A percentile compares a stretch with the other conserved stretches of the same genome.
These are phyloP conservation scores for Hydractinia echinata DNA, from an alignment of 30 jellyfish, hydroid and myxozoan genomes.

Conservation along the genomic window DNA sequence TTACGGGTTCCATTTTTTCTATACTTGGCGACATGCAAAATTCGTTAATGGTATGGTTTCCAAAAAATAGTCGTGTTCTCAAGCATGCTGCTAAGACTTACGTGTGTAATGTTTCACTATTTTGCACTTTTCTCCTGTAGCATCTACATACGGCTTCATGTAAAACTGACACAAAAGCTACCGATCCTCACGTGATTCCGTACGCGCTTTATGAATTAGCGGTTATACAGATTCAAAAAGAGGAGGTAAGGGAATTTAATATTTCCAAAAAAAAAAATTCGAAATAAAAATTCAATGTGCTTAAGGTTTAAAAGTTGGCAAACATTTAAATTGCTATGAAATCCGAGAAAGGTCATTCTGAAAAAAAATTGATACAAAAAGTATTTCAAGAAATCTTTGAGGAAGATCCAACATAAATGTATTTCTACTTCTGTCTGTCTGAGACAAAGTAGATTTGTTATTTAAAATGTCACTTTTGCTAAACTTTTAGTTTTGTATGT, in stretches of 20 bases:
- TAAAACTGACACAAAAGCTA: slow-evolving; percentile 57
- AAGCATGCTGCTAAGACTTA: background rate
- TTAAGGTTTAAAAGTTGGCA: no score
- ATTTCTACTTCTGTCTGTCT: no score
- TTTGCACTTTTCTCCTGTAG: slow-evolving; percentile 27
- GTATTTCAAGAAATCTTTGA: no score
- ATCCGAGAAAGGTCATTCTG: no score
- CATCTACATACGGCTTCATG: slow-evolving; percentile 61
- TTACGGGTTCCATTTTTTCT: slow-evolving; percentile 70
- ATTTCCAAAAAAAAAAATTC: background rate
- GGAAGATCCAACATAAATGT: no score
- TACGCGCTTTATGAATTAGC: slow-evolving; percentile 87
- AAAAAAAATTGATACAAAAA: no score
- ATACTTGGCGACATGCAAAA: slow-evolving; percentile 42
- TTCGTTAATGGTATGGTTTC: slow-evolving; percentile 56
- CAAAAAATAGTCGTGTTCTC: background rate
- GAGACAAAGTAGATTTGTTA: no score
- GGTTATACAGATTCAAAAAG: slow-evolving; percentile 30
- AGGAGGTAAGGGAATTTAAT: slow-evolving; percentile 33
- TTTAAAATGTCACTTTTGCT: no score
- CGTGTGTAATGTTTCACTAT: background rate
- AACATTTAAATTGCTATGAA: no score
- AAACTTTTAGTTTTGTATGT: no score
- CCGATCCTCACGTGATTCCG: slow-evolving; percentile 83
- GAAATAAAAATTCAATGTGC: background rate